Evolutionary conservation across 2,888 invertebrate species (phyloP).

Genomic region (Portevinia maculata): DNA sequence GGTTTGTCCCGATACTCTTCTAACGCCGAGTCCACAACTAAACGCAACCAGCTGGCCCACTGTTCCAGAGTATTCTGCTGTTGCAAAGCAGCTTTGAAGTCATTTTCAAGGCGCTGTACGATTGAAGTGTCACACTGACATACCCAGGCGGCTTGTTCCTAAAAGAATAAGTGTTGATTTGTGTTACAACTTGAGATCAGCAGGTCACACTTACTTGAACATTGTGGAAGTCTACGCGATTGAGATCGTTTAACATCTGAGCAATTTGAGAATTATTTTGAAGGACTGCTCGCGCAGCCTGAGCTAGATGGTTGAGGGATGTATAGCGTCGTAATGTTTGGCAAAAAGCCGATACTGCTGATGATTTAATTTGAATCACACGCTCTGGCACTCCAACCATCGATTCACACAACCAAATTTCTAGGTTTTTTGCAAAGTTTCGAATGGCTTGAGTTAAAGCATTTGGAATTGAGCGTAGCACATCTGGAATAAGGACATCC

Average conservation of each 20-base stretch:
- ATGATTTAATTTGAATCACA: slow-evolving; percentile 91
- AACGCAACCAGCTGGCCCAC: slow-evolving; percentile 99
- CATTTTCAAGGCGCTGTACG: slow-evolving; percentile 93
- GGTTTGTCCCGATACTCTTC: slow-evolving; percentile 93
- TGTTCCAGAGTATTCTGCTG: slow-evolving; percentile 97
- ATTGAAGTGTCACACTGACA: slow-evolving; percentile 95
- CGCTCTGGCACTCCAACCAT: slow-evolving; percentile 92
- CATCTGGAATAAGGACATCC: slow-evolving; percentile 97
- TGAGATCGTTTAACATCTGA: slow-evolving; percentile 98
- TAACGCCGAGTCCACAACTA: slow-evolving; percentile 94
- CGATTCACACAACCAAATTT: slow-evolving; percentile 93
- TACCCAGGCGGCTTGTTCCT: slow-evolving; percentile 96
- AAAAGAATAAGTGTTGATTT: not conserved
- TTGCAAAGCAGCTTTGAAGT: slow-evolving; percentile 95
- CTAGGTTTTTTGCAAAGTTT: slow-evolving; percentile 96
- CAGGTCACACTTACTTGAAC: slow-evolving; percentile 87
- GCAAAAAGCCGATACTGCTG: slow-evolving; percentile 95
- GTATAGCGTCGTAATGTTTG: slow-evolving; percentile 98
- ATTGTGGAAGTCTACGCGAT: slow-evolving; percentile 98
- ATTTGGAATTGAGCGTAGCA: slow-evolving; percentile 96
- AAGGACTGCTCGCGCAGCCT: slow-evolving; percentile 94
- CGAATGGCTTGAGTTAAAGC: slow-evolving; percentile 96
- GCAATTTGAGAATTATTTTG: slow-evolving; percentile 97
- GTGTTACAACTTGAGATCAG: not conserved
- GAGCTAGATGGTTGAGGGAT: slow-evolving; percentile 97